Evolutionary conservation across 2,888 invertebrate species (phyloP).

Genomic region (Cephus sareptanus): DNA sequence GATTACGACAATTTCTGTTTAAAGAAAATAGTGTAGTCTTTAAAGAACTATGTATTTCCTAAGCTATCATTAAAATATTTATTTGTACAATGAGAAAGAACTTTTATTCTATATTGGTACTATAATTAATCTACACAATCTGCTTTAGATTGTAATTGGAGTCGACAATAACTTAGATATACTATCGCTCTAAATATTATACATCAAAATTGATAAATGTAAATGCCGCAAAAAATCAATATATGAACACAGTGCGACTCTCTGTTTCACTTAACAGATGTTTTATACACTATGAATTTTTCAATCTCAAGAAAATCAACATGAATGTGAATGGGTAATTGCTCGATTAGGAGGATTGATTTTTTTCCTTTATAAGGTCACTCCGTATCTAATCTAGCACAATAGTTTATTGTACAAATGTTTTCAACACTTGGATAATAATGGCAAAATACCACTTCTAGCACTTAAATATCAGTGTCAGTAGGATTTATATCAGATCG

Average conservation of each 20-base stretch:
- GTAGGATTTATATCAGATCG: neutral
- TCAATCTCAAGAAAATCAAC: neutral
- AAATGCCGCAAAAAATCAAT: neutral
- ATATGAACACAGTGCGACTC: neutral
- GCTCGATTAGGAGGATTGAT: neutral
- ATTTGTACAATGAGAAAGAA: neutral
- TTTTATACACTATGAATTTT: neutral
- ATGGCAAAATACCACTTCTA: neutral
- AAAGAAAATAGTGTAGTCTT: neutral
- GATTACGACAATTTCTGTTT: neutral
- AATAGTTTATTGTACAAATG: neutral
- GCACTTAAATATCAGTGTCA: neutral
- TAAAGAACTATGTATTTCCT: neutral
- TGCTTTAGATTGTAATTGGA: neutral
- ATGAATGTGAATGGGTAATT: neutral
- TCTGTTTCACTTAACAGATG: neutral
- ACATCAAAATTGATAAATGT: neutral
- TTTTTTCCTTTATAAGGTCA: neutral
- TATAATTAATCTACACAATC: neutral
- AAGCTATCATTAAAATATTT: neutral
- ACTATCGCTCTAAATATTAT: neutral
- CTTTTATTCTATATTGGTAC: neutral
- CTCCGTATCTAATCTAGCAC: neutral
- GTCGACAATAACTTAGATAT: neutral
- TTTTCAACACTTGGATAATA: neutral